Percentiles rank a stretch among this genome's conserved stretches.
phyloP scores from a whole-genome alignment of 2,113 vertebrate species.

The Camelus dromedarius region DNA sequence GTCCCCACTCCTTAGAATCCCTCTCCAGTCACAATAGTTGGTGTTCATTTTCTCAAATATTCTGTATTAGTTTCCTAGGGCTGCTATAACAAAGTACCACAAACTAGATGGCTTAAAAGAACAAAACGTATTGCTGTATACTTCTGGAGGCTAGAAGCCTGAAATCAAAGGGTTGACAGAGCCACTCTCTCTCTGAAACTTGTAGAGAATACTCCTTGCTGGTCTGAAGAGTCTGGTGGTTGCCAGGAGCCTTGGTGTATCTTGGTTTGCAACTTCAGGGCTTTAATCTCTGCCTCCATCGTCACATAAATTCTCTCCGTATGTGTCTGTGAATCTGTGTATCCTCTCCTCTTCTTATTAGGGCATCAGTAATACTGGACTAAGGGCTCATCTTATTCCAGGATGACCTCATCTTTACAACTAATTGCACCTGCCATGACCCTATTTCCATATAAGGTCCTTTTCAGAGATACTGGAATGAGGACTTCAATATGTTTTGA shows the following conservation, averaged over 20 bases:
- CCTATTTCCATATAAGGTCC: background rate
- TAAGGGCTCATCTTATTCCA: background rate
- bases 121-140: too few relatives aligned
- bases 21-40: background rate
- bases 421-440: background rate
- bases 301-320: background rate
- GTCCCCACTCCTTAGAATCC: too few relatives aligned
- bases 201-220: too few relatives aligned
- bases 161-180: background rate
- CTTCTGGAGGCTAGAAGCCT: too few relatives aligned
- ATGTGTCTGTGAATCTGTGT: background rate
- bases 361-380: background rate
- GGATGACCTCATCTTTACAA: background rate
- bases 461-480: background rate
- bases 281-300: background rate
- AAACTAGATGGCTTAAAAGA: too few relatives aligned
- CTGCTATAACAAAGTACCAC: too few relatives aligned
- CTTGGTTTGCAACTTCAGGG: background rate
- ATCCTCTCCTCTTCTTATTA: background rate
- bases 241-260: background rate
- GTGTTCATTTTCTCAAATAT: background rate
- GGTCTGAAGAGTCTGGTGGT: background rate
- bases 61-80: background rate
- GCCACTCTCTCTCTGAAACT: background rate
- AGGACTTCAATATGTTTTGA: background rate